Evolutionary conservation across 1,140 invertebrate species (phyloP).

Genomic region (Aphelenchoides fujianensis): DNA sequence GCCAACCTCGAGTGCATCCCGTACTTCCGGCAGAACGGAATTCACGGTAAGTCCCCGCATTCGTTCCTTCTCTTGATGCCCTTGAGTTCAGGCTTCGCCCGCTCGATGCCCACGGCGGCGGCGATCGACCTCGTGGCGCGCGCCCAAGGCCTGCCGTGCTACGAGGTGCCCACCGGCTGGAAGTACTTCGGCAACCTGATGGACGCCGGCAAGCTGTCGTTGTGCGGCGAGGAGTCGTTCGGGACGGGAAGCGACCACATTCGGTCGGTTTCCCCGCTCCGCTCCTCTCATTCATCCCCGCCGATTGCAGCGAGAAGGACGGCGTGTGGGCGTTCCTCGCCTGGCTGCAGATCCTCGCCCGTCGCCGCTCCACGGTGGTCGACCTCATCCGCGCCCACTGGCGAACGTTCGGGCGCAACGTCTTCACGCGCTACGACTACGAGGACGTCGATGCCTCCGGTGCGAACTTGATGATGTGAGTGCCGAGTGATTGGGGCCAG

Average conservation of each 20-base stretch:
- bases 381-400: slow-evolving; percentile 83
- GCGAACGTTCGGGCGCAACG: slow-evolving; percentile 86
- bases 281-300: too few relatives aligned
- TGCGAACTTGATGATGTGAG: slow-evolving; percentile 86
- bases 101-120: slow-evolving; percentile 96
- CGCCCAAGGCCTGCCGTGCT: slow-evolving; percentile 68
- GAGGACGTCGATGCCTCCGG: slow-evolving; percentile 87
- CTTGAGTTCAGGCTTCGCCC: slow-evolving; percentile 74
- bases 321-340: slow-evolving; percentile 94
- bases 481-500: too few relatives aligned
- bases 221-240: slow-evolving; percentile 99
- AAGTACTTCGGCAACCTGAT: slow-evolving; percentile 97
- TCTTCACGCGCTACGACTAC: slow-evolving; percentile 95
- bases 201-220: slow-evolving; percentile 84
- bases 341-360: slow-evolving; percentile 82
- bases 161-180: slow-evolving; percentile 95
- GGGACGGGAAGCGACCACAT: slow-evolving; percentile 73
- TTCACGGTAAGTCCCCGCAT: slow-evolving; percentile 29
- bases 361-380: slow-evolving; percentile 69
- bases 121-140: slow-evolving; percentile 76
- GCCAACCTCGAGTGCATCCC: slow-evolving; percentile 85
- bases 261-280: too few relatives aligned
- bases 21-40: slow-evolving; percentile 77
- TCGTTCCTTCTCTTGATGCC: slow-evolving; percentile 11
- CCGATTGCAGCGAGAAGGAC: slow-evolving; percentile 99